Evolutionary conservation across 64 coral and sea anemone genomes (phyloP).

Genomic region (Catalaphyllia jardinei): DNA sequence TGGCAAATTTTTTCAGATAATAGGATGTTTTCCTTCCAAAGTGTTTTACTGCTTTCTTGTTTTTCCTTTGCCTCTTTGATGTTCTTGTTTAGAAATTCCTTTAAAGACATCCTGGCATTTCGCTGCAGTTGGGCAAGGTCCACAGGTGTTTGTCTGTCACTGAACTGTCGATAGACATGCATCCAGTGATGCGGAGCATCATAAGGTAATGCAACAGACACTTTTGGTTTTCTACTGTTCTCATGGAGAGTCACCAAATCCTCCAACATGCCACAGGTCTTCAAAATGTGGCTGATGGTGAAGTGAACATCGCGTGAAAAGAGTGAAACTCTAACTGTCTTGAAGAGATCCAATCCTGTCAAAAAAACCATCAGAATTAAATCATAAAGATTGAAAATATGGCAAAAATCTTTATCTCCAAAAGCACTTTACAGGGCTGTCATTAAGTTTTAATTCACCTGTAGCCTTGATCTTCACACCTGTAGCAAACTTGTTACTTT

Average conservation of each 20-base stretch:
- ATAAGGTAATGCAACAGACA: constrained; percentile 41
- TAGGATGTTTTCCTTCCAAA: constrained; percentile 35
- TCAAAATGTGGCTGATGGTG: constrained; percentile 85
- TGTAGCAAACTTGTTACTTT: too few relatives aligned
- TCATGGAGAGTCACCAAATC: constrained; percentile 65
- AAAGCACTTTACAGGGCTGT: too few relatives aligned
- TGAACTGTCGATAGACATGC: constrained; percentile 73
- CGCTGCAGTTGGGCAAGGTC: constrained; percentile 65
- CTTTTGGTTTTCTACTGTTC: constrained; percentile 17
- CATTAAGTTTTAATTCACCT: too few relatives aligned
- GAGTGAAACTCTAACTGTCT: constrained; percentile 78
- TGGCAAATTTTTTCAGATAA: constrained; percentile 67
- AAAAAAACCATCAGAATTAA: background rate
- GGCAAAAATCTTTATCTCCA: background rate
- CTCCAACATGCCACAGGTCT: constrained; percentile 90
- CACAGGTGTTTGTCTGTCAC: constrained; percentile 42
- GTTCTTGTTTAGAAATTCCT: constrained; percentile 68
- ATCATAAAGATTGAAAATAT: background rate
- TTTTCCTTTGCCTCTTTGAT: constrained; percentile 54
- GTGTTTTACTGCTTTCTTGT: constrained; percentile 45
- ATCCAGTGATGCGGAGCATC: constrained; percentile 75
- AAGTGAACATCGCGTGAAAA: constrained; percentile 87
- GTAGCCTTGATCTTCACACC: too few relatives aligned
- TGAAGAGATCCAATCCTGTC: constrained; percentile 58
- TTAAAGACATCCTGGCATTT: constrained; percentile 66